Evolutionary conservation across 2,113 vertebrate genomes (phyloP).

Genomic region (Pedetes capensis): DNA sequence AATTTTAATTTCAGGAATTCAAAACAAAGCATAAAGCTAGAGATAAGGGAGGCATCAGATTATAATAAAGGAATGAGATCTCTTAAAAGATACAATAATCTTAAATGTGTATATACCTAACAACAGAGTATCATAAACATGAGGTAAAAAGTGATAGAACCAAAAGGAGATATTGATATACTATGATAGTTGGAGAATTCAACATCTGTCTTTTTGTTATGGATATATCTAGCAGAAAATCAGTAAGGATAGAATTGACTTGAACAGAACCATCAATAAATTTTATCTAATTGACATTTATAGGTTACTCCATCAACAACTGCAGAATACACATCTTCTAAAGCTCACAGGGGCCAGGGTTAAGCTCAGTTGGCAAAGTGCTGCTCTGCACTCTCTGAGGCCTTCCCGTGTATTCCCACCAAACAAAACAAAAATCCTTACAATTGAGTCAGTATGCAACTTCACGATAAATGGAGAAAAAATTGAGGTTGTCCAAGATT

Average conservation of each 20-base stretch:
- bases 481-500: no score
- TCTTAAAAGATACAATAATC: not conserved
- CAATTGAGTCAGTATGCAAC: no score
- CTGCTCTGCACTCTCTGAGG: no score
- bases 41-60: not conserved
- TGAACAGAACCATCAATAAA: not conserved
- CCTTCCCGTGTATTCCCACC: no score
- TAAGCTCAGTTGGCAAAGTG: no score
- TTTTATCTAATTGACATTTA: conserved; percentile 19
- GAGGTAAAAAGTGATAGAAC: not conserved
- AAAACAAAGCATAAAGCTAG: not conserved
- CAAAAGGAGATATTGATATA: not conserved
- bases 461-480: no score
- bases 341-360: no score
- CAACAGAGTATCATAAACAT: not conserved
- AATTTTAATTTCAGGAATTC: not conserved
- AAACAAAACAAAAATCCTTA: no score
- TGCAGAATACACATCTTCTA: not conserved
- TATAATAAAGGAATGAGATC: not conserved
- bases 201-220: not conserved
- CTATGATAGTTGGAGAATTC: not conserved
- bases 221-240: not conserved
- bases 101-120: not conserved
- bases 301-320: not conserved
- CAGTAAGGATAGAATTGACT: not conserved